Evolutionary conservation across 2,797 vertebrate genomes (phyloP).

Genomic region (Poeciliopsis presidionis): DNA sequence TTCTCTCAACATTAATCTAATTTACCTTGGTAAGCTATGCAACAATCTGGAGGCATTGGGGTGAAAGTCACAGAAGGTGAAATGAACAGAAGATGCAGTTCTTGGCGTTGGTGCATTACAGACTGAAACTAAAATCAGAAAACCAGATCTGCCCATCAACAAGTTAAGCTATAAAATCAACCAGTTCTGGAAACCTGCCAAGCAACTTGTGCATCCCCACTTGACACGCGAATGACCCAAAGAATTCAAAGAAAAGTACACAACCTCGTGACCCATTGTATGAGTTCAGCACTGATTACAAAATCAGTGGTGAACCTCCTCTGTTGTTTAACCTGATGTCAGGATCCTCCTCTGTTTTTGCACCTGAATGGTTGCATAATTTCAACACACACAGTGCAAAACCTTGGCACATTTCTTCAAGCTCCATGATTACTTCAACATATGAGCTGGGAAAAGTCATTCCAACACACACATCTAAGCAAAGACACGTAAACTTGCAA

Average conservation of each 20-base stretch:
- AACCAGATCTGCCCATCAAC: not conserved
- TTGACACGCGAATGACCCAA: not conserved
- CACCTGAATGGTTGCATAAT: constrained; percentile 16
- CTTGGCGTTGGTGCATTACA: not conserved
- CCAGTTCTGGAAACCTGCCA: not conserved
- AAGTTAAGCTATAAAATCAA: not conserved
- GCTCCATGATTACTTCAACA: not conserved
- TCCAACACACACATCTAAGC: not conserved
- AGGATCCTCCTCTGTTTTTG: not conserved
- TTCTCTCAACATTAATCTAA: not conserved
- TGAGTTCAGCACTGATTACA: not conserved
- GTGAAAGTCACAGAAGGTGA: not conserved
- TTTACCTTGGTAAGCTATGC: not conserved
- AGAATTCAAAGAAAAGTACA: not conserved
- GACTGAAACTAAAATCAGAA: not conserved
- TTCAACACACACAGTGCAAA: not conserved
- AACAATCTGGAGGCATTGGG: not conserved
- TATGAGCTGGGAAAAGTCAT: constrained; percentile 1
- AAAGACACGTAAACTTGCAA: constrained; percentile 46
- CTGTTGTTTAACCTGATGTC: not conserved
- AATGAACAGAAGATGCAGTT: not conserved
- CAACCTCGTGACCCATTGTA: not conserved
- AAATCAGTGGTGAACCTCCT: not conserved
- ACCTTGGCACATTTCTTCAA: constrained; percentile 1
- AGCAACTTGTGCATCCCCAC: not conserved